Base-by-base conservation (phyloP, 2,888 invertebrate genomes). In the Coremacera marginata region DNA sequence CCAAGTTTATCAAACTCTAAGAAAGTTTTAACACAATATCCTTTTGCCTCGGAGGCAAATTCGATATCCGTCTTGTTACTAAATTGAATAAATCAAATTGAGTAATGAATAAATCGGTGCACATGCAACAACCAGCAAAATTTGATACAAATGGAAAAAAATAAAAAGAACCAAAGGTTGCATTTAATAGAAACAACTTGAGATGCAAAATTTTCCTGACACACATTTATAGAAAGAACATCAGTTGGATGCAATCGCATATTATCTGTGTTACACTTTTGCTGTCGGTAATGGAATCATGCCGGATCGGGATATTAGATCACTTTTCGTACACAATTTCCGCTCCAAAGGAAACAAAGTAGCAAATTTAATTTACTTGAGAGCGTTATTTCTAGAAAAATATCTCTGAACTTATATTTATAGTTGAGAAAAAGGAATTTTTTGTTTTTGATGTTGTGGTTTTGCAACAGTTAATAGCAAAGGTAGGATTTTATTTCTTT, bases 241-340 rank as follows among this genome's bases (percentile, higher is more conserved):
- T 0, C 57, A 22, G 44, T 11, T 27, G 25, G 0, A 4, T 60
- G 25, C 25, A 5, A 9, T 25, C 31, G 63, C 25, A 31, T 31
- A 49, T 27, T 27, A 8, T 11, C 60, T 22, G 60, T 27, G 5
- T 55, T 55, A 19, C 11, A 27, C 60, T 60, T 27, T 27, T n/a
- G n/a, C 8, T 31, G 22, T 9, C 14, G 60, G 60, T 9, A 60
- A 60, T 60, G 34, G 73, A 55, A 68, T 75, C 71, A 75, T 72
- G 68, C 76, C 65, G 74, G 70, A 80, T 68, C 63, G 79, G 80
- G 79, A 80, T 78, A 79, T 79, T 81, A 71, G 70, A 68, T 75
- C 51, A 77, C 44, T 73, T 73, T 78, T 79, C 75, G 27, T 34
- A 44, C 67, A 63, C 55, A 76, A 67, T 77, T 77, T 77, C 77